Percentiles rank a stretch among this genome's conserved stretches.
These are phyloP conservation scores for Leucophenga varia DNA, from an alignment of 1,140 invertebrate species.

Conservation along the genomic window DNA sequence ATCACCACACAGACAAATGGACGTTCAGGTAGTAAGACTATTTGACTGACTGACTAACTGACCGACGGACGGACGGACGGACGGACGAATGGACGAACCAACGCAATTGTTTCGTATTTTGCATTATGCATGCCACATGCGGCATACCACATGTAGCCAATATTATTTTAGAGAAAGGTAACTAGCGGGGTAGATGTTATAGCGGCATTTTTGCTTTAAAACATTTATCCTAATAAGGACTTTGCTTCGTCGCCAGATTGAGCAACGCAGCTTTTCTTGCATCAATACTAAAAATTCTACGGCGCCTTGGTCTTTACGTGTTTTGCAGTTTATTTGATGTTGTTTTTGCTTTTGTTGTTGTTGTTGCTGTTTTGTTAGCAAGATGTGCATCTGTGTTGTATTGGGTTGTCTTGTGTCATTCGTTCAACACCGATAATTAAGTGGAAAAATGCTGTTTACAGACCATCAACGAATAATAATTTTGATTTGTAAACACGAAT, in stretches of 20 bases:
- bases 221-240: conserved; percentile 22
- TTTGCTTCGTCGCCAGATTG: conserved; percentile 10
- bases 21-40: background rate
- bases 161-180: too few species aligned
- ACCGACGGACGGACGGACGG: background rate
- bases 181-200: conserved; percentile 4
- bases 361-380: too few species aligned
- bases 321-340: conserved; percentile 39
- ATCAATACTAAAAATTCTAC: too few species aligned
- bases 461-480: background rate
- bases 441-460: conserved; percentile 39
- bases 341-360: too few species aligned
- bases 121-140: conserved; percentile 46
- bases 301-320: background rate
- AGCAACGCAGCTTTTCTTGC: too few species aligned
- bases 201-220: conserved; percentile 38
- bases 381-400: too few species aligned
- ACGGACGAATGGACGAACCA: too few species aligned
- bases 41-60: background rate
- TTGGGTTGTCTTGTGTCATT: too few species aligned
- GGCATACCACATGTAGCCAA: background rate
- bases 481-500: background rate
- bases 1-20: conserved; percentile 34
- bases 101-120: conserved; percentile 28
- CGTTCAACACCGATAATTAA: too few species aligned